These are phyloP conservation scores for Ahaetulla prasina DNA, from an alignment of 2,113 vertebrate genomes.

Conservation along the genomic window DNA sequence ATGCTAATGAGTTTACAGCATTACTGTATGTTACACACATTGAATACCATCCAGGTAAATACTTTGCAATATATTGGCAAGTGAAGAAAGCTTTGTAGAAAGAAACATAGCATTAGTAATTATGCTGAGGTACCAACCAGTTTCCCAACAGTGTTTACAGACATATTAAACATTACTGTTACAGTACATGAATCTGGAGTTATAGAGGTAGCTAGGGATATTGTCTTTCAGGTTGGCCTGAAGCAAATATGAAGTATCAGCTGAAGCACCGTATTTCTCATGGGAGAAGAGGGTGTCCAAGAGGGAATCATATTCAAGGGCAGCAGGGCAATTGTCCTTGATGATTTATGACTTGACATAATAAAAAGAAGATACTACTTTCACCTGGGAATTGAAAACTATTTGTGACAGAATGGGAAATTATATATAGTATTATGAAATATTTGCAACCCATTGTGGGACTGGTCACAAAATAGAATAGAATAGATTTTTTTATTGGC, in stretches of 20 bases:
- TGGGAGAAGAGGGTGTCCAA: not conserved
- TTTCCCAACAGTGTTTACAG: not conserved
- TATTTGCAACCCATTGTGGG: not conserved
- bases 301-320: not conserved
- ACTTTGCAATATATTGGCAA: not conserved
- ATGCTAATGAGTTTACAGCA: not conserved
- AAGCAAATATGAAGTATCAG: not conserved
- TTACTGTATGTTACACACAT: not conserved
- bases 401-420: not conserved
- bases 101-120: not conserved
- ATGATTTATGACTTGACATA: not conserved
- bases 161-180: not conserved
- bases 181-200: not conserved
- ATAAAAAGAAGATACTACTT: not conserved
- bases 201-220: not conserved
- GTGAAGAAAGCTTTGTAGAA: no score
- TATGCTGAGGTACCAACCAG: not conserved
- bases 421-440: not conserved
- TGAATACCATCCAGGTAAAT: not conserved
- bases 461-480: not conserved
- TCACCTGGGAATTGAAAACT: not conserved
- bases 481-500: no score
- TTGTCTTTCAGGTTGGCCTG: not conserved
- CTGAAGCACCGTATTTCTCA: not conserved
- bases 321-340: not conserved